Percentiles rank a stretch among this genome's conserved stretches.
Conservation (phyloP, 2,797 vertebrate species). For the Chelon auratus region DNA sequence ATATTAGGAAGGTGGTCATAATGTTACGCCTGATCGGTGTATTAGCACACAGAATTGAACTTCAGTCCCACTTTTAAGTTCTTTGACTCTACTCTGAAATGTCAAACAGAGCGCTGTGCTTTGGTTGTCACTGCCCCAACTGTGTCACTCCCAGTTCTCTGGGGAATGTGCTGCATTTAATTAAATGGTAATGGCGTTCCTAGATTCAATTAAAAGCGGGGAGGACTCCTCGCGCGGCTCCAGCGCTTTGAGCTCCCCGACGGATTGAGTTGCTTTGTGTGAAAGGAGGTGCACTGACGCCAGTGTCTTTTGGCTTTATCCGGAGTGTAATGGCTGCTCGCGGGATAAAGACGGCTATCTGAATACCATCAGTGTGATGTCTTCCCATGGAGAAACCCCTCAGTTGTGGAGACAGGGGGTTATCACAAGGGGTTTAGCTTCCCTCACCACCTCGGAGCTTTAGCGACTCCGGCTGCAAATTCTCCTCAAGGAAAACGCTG, state of each 20-base stretch:
- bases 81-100: slow-evolving; percentile 47
- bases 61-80: slow-evolving; percentile 41
- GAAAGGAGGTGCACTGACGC: slow-evolving; percentile 48
- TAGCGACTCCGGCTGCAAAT: slow-evolving; percentile 41
- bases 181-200: slow-evolving; percentile 54
- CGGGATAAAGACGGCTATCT: slow-evolving; percentile 59
- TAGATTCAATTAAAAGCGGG: slow-evolving; percentile 61
- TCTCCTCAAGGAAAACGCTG: slow-evolving; percentile 46
- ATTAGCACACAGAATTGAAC: slow-evolving; percentile 26
- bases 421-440: slow-evolving; percentile 51
- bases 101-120: slow-evolving; percentile 49
- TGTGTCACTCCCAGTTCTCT: slow-evolving; percentile 49
- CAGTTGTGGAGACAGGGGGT: slow-evolving; percentile 39
- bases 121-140: slow-evolving; percentile 48
- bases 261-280: slow-evolving; percentile 46
- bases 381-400: slow-evolving; percentile 28
- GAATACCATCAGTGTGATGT: slow-evolving; percentile 69
- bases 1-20: no score
- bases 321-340: slow-evolving; percentile 38
- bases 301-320: slow-evolving; percentile 45
- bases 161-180: slow-evolving; percentile 55
- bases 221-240: slow-evolving; percentile 43
- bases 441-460: slow-evolving; percentile 46
- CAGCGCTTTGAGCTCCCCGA: slow-evolving; percentile 35
- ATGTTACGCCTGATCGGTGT: background rate